Evolutionary conservation across 2,888 invertebrate species (phyloP).

Genomic region (Lasioglossum lativentre): DNA sequence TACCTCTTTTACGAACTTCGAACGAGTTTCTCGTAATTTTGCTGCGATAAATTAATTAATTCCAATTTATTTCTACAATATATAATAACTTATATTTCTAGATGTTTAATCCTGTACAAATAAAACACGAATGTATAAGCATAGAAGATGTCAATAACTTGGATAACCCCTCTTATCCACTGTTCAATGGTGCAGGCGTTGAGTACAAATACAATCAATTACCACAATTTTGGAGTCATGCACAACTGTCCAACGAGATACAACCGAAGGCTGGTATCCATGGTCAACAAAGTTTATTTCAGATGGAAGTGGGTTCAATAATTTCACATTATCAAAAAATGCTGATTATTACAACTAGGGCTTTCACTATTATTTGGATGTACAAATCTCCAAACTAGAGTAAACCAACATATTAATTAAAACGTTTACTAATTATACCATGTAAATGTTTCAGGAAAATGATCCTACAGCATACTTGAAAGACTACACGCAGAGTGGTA

Average conservation of each 20-base stretch:
- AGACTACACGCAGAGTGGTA: conserved; percentile 54
- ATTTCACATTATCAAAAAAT: conserved; percentile 1
- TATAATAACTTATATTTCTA: conserved; percentile 47
- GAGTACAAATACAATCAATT: conserved; percentile 82
- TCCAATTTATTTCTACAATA: neutral
- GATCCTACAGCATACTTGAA: conserved; percentile 60
- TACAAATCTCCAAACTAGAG: neutral
- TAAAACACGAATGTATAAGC: conserved; percentile 82
- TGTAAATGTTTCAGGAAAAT: conserved; percentile 60
- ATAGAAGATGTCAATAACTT: conserved; percentile 78
- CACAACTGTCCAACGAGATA: conserved; percentile 79
- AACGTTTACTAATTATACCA: neutral
- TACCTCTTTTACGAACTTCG: conserved; percentile 14
- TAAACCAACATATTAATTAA: neutral
- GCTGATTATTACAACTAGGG: neutral
- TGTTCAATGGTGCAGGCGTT: conserved; percentile 80
- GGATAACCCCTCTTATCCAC: conserved; percentile 78
- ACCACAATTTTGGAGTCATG: conserved; percentile 82
- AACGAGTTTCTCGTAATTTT: conserved; percentile 18
- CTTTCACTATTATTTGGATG: neutral
- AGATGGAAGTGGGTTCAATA: conserved; percentile 69
- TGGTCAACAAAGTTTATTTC: conserved; percentile 74
- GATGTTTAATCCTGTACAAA: conserved; percentile 83
- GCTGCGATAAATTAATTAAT: too few relatives aligned
- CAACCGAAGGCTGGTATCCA: conserved; percentile 76